phyloP scores from a whole-genome alignment of 2,113 vertebrate species.

The Mustelus asterias region DNA sequence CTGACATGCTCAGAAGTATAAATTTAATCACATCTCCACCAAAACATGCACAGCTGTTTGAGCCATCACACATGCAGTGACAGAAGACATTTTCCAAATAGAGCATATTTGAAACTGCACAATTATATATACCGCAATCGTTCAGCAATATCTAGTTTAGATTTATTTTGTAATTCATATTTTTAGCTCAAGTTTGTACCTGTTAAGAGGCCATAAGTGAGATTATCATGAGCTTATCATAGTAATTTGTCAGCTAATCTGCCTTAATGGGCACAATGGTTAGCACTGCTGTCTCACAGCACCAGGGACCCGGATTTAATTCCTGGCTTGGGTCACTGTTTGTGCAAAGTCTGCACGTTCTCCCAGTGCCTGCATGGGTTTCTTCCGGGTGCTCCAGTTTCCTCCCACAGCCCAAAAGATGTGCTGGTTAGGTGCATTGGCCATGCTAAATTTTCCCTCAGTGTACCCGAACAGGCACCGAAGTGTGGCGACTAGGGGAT shows the following conservation, averaged over 20 bases:
- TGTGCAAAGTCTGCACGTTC: too few relatives aligned
- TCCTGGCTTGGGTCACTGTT: too few relatives aligned
- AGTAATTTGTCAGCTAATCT: not conserved
- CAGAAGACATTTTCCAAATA: not conserved
- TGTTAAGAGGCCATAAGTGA: too few relatives aligned
- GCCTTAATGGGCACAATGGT: not conserved
- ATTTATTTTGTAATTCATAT: not conserved
- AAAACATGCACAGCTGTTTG: not conserved
- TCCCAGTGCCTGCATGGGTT: too few relatives aligned
- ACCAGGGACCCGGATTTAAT: too few relatives aligned
- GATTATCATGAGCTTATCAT: not conserved
- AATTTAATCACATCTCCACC: not conserved
- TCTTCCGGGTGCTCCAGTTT: too few relatives aligned
- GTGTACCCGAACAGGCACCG: too few relatives aligned
- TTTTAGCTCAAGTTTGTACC: not conserved
- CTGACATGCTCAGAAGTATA: not conserved
- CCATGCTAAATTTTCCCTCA: too few relatives aligned
- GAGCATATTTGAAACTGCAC: not conserved
- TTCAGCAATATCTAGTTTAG: not conserved
- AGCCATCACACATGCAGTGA: not conserved
- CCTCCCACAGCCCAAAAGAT: too few relatives aligned
- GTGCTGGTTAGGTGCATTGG: too few relatives aligned
- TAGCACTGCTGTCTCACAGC: too few relatives aligned
- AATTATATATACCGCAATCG: not conserved
- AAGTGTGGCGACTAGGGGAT: too few relatives aligned